Evolutionary conservation across 2,797 vertebrate genomes (phyloP).

Genomic region (Meriones psammophilus): DNA sequence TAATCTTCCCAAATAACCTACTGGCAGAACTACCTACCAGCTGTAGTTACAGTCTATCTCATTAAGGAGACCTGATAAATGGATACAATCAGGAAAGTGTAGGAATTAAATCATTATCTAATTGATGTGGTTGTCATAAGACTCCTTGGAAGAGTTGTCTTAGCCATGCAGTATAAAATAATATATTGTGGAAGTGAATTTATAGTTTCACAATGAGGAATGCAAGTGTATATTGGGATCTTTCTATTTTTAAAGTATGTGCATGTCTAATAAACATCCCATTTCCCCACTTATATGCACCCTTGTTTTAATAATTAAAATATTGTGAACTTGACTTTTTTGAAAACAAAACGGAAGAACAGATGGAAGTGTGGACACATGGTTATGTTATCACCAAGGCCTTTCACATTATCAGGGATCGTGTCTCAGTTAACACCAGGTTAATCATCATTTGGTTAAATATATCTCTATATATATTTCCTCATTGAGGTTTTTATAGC

Average conservation of each 20-base stretch:
- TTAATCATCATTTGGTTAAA: constrained; percentile 14
- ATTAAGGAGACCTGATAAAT: constrained; percentile 35
- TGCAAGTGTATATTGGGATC: neutral
- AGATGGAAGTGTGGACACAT: neutral
- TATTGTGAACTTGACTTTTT: constrained; percentile 51
- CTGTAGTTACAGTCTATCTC: neutral
- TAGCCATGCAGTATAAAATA: constrained; percentile 5
- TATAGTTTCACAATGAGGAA: neutral
- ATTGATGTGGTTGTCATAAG: neutral
- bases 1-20: neutral
- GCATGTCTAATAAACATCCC: neutral
- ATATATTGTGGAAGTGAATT: neutral
- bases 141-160: constrained; percentile 26
- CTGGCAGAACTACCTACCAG: constrained; percentile 1
- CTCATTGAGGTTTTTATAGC: neutral
- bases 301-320: constrained; percentile 55
- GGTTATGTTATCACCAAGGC: constrained; percentile 12
- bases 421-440: neutral
- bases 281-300: neutral
- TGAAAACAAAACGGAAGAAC: constrained; percentile 32
- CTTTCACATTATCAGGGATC: neutral
- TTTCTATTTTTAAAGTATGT: constrained; percentile 4
- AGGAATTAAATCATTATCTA: constrained; percentile 25
- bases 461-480: neutral
- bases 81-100: neutral